Percentiles rank a stretch among this genome's conserved stretches.
Evolutionary conservation across 2,113 vertebrate genomes (phyloP).

Genomic region (Nansenia antarctica): DNA sequence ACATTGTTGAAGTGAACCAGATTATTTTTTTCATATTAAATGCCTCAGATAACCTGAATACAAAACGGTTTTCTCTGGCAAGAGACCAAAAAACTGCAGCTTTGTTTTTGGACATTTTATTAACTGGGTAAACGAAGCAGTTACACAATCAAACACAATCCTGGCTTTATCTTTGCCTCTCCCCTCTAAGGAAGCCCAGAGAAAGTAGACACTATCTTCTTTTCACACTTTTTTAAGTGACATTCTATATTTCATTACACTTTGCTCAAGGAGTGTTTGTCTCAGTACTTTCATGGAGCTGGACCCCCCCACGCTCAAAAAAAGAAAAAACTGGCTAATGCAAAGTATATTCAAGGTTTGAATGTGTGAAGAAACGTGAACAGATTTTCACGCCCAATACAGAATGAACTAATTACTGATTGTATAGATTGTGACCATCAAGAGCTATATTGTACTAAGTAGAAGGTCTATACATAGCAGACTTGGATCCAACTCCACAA

Average conservation of each 20-base stretch:
- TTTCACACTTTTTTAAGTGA: too few relatives aligned
- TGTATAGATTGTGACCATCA: background rate
- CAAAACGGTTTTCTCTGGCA: slow-evolving; percentile 9
- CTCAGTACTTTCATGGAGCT: too few relatives aligned
- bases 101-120: slow-evolving; percentile 13
- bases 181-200: background rate
- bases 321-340: too few relatives aligned
- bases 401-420: background rate
- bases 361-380: too few relatives aligned
- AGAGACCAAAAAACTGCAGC: background rate
- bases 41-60: slow-evolving; percentile 2
- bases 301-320: too few relatives aligned
- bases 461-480: slow-evolving; percentile 21
- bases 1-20: slow-evolving; percentile 3
- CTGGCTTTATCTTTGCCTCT: background rate
- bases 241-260: too few relatives aligned
- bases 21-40: slow-evolving; percentile 3
- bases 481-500: slow-evolving; percentile 33
- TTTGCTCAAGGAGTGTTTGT: too few relatives aligned
- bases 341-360: too few relatives aligned
- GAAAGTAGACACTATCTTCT: background rate
- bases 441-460: background rate
- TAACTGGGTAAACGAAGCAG: slow-evolving; percentile 1
- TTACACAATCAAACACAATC: background rate
- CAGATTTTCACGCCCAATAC: too few relatives aligned